Evolutionary conservation across 1,140 invertebrate genomes (phyloP).

Genomic region (Stenopsyche tienmushanensis): DNA sequence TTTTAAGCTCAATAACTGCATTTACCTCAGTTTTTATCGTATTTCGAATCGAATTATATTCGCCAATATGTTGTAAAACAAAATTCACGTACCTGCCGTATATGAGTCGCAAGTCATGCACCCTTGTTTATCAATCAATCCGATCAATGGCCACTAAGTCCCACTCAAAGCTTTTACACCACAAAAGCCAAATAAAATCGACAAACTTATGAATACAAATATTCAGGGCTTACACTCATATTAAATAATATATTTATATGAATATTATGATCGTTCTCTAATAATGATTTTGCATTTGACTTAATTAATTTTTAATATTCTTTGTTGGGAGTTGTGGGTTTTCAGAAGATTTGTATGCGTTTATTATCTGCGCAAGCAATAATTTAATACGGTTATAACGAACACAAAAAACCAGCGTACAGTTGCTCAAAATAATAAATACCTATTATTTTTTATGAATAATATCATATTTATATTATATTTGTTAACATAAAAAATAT

Average conservation of each 20-base stretch:
- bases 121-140: conserved; percentile 38
- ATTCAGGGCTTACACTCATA: neutral
- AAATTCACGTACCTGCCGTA: conserved; percentile 15
- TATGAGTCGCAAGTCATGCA: conserved; percentile 35
- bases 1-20: too few relatives aligned
- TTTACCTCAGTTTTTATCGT: conserved; percentile 10
- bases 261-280: neutral
- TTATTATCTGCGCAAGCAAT: too few relatives aligned
- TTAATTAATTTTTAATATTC: too few relatives aligned
- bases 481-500: too few relatives aligned
- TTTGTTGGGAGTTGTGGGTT: too few relatives aligned
- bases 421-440: too few relatives aligned
- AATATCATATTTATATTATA: too few relatives aligned
- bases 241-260: neutral
- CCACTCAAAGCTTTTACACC: conserved; percentile 17
- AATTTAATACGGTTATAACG: too few relatives aligned
- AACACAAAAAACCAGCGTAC: too few relatives aligned
- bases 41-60: conserved; percentile 15
- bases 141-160: conserved; percentile 15
- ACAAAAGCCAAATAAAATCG: conserved; percentile 13
- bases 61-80: conserved; percentile 9
- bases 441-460: too few relatives aligned
- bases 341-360: too few relatives aligned
- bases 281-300: too few relatives aligned
- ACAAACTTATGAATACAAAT: neutral